Evolutionary conservation across 2,113 vertebrate genomes (phyloP).

Genomic region (Pyrgilauda ruficollis): DNA sequence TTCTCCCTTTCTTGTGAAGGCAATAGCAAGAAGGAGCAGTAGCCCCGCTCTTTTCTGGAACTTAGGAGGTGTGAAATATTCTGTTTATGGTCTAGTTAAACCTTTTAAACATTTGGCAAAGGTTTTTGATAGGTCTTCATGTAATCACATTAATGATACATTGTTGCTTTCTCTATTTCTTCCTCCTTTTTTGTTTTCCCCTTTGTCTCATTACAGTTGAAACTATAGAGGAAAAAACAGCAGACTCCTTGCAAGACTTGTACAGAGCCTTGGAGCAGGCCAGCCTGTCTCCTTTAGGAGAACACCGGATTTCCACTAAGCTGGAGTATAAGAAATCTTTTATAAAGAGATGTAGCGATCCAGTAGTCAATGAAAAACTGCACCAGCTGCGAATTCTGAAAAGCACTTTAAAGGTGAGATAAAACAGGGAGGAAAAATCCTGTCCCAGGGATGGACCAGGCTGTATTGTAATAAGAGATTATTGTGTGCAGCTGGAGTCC

Average conservation of each 20-base stretch:
- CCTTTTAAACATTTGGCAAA: not conserved
- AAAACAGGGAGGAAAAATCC: constrained; percentile 36
- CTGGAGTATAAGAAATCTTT: constrained; percentile 94
- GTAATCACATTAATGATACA: constrained; percentile 26
- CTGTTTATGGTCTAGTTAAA: not conserved
- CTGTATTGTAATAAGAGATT: not conserved
- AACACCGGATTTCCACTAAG: constrained; percentile 84
- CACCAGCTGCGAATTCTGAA: constrained; percentile 94
- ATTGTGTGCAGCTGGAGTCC: not conserved
- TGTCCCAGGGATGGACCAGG: not conserved
- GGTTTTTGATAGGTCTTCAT: not conserved
- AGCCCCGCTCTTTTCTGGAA: not conserved
- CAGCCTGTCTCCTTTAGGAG: constrained; percentile 90
- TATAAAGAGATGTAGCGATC: constrained; percentile 89
- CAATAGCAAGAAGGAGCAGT: not conserved
- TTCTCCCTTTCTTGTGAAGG: not conserved
- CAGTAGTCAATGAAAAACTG: constrained; percentile 94
- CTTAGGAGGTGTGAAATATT: not conserved
- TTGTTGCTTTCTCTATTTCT: constrained; percentile 51
- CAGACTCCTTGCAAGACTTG: constrained; percentile 91
- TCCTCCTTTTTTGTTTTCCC: not conserved
- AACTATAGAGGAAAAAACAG: constrained; percentile 80
- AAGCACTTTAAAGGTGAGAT: constrained; percentile 96
- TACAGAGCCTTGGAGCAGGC: constrained; percentile 92
- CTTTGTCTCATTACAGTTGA: constrained; percentile 72